A percentile compares a stretch with the other conserved stretches of the same genome.
Conservation (phyloP, 1,140 invertebrate genomes). For the Drosophila equinoxialis region DNA sequence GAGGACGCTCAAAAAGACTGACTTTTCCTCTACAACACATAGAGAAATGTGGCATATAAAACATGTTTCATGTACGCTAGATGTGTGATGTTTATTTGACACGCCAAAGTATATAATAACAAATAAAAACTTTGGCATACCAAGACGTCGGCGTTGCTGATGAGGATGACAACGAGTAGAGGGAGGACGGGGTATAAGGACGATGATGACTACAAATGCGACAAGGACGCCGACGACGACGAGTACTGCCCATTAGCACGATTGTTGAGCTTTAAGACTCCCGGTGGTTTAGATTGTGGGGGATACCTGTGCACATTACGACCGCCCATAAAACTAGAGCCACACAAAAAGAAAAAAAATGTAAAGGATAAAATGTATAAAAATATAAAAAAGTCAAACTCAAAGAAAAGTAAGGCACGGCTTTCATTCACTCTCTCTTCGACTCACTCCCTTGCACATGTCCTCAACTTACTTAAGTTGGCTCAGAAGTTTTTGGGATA, state of each 20-base stretch:
- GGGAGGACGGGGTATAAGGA: not conserved
- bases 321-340: conserved; percentile 68
- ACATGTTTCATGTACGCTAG: conserved; percentile 77
- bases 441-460: conserved; percentile 11
- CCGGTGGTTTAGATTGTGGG: conserved; percentile 44
- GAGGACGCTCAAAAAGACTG: conserved; percentile 19
- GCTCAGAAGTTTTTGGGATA: conserved; percentile 39
- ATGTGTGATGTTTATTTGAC: conserved; percentile 81
- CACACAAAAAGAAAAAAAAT: conserved; percentile 20
- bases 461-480: conserved; percentile 58
- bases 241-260: conserved; percentile 79
- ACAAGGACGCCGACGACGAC: conserved; percentile 47
- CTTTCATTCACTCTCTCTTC: conserved; percentile 1
- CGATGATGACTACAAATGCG: conserved; percentile 9
- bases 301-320: conserved; percentile 64
- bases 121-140: conserved; percentile 77
- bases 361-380: conserved; percentile 19
- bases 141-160: conserved; percentile 16
- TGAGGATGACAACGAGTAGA: conserved; percentile 14
- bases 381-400: conserved; percentile 6
- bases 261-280: conserved; percentile 78
- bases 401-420: conserved; percentile 10
- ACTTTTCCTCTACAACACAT: conserved; percentile 25
- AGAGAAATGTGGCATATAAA: conserved; percentile 64
- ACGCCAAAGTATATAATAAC: conserved; percentile 81